These are phyloP conservation scores for Myotis daubentonii DNA, from an alignment of 2,797 vertebrate species.

Conservation along the genomic window DNA sequence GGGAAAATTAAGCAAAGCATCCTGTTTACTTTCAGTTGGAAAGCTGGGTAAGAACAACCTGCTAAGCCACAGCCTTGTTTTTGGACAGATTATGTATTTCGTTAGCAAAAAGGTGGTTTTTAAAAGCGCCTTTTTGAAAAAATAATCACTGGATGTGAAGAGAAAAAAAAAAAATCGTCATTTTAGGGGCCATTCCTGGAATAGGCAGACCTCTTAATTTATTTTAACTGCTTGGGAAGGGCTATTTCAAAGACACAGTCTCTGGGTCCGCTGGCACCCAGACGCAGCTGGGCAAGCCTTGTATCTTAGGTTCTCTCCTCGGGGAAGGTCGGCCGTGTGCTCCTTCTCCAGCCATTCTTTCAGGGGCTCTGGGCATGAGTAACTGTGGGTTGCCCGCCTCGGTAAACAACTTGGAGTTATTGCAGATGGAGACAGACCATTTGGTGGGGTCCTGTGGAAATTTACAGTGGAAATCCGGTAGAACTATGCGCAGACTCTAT, in stretches of 20 bases:
- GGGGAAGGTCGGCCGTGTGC: neutral
- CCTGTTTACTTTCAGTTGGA: conserved; percentile 79
- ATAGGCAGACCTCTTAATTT: conserved; percentile 74
- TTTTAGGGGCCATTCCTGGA: conserved; percentile 76
- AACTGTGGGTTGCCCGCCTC: neutral
- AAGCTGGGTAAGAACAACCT: conserved; percentile 68
- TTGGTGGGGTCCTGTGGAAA: conserved; percentile 37
- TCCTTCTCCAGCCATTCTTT: neutral
- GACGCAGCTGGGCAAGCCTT: neutral
- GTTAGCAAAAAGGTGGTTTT: conserved; percentile 75
- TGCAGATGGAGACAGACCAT: conserved; percentile 40
- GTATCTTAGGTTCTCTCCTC: conserved; percentile 41
- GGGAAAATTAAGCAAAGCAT: conserved; percentile 74
- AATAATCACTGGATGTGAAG: conserved; percentile 72
- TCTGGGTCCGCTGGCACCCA: conserved; percentile 62
- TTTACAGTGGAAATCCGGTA: conserved; percentile 39
- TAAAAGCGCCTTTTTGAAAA: conserved; percentile 74
- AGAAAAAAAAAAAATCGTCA: conserved; percentile 59
- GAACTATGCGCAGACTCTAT: neutral
- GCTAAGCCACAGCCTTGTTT: conserved; percentile 77
- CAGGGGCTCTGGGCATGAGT: neutral
- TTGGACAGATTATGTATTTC: conserved; percentile 75
- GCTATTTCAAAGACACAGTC: conserved; percentile 74
- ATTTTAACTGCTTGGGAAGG: conserved; percentile 75
- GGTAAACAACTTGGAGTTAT: conserved; percentile 40